Evolutionary conservation across 2,888 invertebrate genomes (phyloP), one percentile per base, ranked within the genome.

Genomic region (Axea sp.): DNA sequence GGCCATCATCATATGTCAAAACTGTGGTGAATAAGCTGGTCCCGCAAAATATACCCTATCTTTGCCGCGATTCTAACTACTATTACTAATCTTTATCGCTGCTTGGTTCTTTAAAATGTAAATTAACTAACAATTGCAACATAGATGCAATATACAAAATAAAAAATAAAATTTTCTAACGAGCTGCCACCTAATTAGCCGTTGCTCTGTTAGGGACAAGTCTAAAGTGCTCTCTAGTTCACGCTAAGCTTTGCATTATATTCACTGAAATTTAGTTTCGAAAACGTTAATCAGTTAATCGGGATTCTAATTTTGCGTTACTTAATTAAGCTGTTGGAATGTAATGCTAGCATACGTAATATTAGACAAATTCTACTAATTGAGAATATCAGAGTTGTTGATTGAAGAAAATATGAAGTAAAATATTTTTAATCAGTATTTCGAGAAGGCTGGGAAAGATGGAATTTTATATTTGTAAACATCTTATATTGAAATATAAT

Each of bases 1-100:
- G 95, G 91, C 95, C 95, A 91, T 96, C 96, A 92, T 95, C 96
- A 95, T 95, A 97, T 92, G 97, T 97, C 93, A 97, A 94, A 94
- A 97, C 97, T 97, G 94, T 93, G 94, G 93, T 93, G 92, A 93
- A 93, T 93, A 93, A 92, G 91, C 91, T 91, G 92, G 90, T 91
- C 92, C 91, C 90, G 86, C 88, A 87, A 86, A 83, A 81, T 77
- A 77, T 84, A 83, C 78, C 83, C 86, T 86, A 88, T 85, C 84
- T 83, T 82, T 78, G 77, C 59, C 76, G 75, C 76, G 74, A 75
- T 45, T 60, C 76, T 77, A 76, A 78, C 73, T 78, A 77, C 65
- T 72, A 14, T 11, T 64, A 22, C 14, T 37, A 19, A 41, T 55
- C 15, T 60, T 57, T 59, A 53, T 22, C 45, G 9, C 51, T 45